Evolutionary conservation across 2,888 invertebrate genomes (phyloP), one percentile per base, ranked within the genome.

Genomic region (Bellardia bayeri): DNA sequence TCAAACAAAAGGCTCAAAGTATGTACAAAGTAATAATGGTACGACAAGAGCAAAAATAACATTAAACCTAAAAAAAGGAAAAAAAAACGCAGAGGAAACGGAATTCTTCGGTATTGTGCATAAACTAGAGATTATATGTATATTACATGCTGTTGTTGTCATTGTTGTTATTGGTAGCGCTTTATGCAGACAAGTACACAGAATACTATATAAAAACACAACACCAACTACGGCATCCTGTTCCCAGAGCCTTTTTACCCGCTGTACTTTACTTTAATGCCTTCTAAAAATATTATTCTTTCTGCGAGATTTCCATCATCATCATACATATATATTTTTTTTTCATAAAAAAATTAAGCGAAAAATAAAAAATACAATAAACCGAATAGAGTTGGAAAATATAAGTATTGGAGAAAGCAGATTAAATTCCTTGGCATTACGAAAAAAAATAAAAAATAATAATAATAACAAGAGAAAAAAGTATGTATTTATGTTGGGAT

Each of bases 1-100:
- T 82, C 80, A 88, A 89, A 89, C 89, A 89, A 89, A 88, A 88
- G 89, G 79, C 82, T 89, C 66, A 68, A 87, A 89, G 78, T 85
- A 80, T 69, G 78, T 45, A 68, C 68, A 58, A 85, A 79, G 71
- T 71, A 76, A 72, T 83, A 86, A 82, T 66, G 45, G 33, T 51
- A 75, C 45, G 33, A 79, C 45, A 82, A 79, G 30, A 82, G 33
- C 33, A 33, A 56, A 68, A 83, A 82, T 11, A 76, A n/a, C 58
- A 74, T 64, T 51, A 64, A 71, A 80, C 54, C 13, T 23, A 69
- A 58, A 68, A 40, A 69, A 11, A 3, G 11, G 51, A 56, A 9
- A 23, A 69, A 74, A 74, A 49, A 11, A 64, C 58, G 11, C 69
- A 49, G 4, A 64, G 64, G 11, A 45, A 79, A 64, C 63, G 23